A percentile compares a stretch with the other conserved stretches of the same genome.
These are phyloP conservation scores for Albula goreensis DNA, from an alignment of 2,113 vertebrate species.

Conservation along the genomic window DNA sequence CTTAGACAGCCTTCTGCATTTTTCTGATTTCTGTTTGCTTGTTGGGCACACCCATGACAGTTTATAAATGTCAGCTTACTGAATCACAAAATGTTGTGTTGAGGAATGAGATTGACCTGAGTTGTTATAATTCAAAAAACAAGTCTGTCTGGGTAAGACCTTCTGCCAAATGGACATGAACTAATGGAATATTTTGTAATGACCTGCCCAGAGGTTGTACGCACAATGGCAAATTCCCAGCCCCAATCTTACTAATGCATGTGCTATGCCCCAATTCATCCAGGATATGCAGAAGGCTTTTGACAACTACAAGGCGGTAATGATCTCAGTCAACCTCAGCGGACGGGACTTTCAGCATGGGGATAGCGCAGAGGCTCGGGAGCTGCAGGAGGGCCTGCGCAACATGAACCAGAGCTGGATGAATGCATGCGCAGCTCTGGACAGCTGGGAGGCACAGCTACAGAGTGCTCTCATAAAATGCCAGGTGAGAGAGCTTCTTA, in stretches of 20 bases:
- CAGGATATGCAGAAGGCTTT: constrained; percentile 83
- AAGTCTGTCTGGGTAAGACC: no score
- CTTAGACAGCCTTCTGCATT: neutral
- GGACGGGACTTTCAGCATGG: constrained; percentile 70
- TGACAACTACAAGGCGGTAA: constrained; percentile 79
- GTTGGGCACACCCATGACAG: neutral
- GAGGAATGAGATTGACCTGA: no score
- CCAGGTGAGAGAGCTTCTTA: constrained; percentile 72
- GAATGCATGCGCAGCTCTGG: constrained; percentile 63
- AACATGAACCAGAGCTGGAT: constrained; percentile 81
- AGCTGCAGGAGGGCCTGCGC: constrained; percentile 70
- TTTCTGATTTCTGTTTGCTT: neutral
- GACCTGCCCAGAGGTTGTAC: neutral
- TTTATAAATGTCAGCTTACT: neutral
- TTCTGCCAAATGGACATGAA: no score
- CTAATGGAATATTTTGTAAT: no score
- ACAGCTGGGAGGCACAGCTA: constrained; percentile 76
- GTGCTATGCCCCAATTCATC: neutral
- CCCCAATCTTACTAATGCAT: neutral
- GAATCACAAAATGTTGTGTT: neutral
- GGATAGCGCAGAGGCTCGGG: constrained; percentile 62
- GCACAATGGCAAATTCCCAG: neutral
- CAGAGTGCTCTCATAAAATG: constrained; percentile 75
- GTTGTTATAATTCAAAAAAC: no score
- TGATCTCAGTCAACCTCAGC: constrained; percentile 78